Evolutionary conservation across 92 coral and sea anemone genomes (phyloP).

Genomic region (Anthopleura xanthogrammica): DNA sequence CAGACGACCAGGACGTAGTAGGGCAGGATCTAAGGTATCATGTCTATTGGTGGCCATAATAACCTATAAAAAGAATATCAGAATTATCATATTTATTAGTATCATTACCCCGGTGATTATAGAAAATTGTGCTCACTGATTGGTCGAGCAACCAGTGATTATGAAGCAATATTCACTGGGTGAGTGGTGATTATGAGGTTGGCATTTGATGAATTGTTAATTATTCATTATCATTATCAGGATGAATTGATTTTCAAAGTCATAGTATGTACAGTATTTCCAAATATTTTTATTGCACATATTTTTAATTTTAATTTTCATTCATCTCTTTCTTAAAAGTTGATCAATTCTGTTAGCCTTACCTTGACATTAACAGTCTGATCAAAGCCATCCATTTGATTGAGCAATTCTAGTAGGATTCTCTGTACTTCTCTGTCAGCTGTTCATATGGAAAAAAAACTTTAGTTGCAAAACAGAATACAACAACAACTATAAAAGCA

Average conservation of each 20-base stretch:
- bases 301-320: no score
- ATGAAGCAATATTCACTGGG: no score
- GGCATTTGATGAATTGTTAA: no score
- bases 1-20: slow-evolving; percentile 94
- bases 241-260: no score
- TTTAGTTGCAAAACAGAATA: not conserved
- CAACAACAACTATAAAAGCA: not conserved
- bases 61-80: slow-evolving; percentile 47
- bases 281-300: no score
- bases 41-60: slow-evolving; percentile 99
- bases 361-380: slow-evolving; percentile 99
- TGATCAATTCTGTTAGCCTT: not conserved
- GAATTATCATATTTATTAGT: not conserved
- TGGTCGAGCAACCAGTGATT: no score
- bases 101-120: no score
- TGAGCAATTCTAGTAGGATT: slow-evolving; percentile 90
- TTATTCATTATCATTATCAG: not conserved
- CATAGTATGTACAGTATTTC: no score
- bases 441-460: slow-evolving; percentile 12
- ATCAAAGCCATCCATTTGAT: slow-evolving; percentile 99
- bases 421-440: slow-evolving; percentile 99
- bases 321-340: no score
- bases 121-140: no score
- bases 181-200: no score
- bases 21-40: slow-evolving; percentile 96